Base-by-base conservation (phyloP, 2,888 invertebrate species). In the Eupithecia exiguata region DNA sequence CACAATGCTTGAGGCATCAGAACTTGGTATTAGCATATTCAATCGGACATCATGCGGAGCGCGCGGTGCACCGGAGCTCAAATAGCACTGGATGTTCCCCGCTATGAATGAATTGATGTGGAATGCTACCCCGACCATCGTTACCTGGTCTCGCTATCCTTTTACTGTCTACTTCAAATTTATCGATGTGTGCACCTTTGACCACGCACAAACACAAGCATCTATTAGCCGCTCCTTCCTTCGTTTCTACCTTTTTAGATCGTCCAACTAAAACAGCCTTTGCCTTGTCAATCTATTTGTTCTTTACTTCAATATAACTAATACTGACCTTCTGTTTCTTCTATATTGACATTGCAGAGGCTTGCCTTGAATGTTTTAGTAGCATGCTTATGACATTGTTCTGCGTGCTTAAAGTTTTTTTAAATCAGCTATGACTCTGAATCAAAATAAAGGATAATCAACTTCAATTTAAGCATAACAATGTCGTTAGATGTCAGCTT, bases 161-260 rank as follows among this genome's bases (percentile, higher is more conserved):
- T 83, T 58, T 74, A 78, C 81, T 84, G 81, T 84, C 38, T 84
- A 84, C 85, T 87, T 87, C 83, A 84, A 84, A 84, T 81, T 76
- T 78, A 78, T 90, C 86, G 84, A 89, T 92, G 91, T 93, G 90
- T 93, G 93, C 94, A 94, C 94, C 85, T 86, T 86, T 89, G 86
- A 90, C 89, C 84, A 84, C 85, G 92, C 93, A 93, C 91, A 89
- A 86, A 88, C 90, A 91, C 88, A 81, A 86, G 89, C 91, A 91
- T 89, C 86, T 90, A 85, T 87, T 93, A 93, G 92, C 85, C 93
- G 93, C 94, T 94, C 94, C 94, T 94, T 93, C 92, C 93, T 94
- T 92, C 93, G 92, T 93, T 91, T 89, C 78, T 79, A 92, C 91
- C 93, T 93, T 94, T 93, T 86, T 93, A 93, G 94, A 92, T 94